These are phyloP conservation scores for Leuciscus idus DNA, from an alignment of 2,113 vertebrate genomes.

Conservation along the genomic window DNA sequence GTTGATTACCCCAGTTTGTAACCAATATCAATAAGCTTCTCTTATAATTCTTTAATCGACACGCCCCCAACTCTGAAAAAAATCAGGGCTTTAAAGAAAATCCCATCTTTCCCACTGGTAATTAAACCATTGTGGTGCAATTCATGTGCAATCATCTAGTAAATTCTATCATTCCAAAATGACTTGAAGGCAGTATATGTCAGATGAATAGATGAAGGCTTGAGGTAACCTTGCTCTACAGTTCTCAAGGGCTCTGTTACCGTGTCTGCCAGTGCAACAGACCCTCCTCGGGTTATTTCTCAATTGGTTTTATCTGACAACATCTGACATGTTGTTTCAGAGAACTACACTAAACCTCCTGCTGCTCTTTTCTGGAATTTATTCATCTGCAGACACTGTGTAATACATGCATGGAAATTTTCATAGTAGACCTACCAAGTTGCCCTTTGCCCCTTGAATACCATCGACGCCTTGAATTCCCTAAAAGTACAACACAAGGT, in stretches of 20 bases:
- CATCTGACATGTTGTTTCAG: neutral
- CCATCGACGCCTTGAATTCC: constrained; percentile 84
- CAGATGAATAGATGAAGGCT: neutral
- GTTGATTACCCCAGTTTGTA: neutral
- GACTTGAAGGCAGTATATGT: neutral
- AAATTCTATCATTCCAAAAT: neutral
- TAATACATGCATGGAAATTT: neutral
- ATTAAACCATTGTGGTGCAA: neutral
- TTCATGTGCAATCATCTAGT: neutral
- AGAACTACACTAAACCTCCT: neutral
- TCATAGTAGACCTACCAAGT: constrained; percentile 75
- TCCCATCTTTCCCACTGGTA: neutral
- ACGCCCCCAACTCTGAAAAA: neutral
- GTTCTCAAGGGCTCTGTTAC: neutral
- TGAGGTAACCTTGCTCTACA: neutral
- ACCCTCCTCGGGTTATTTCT: constrained; percentile 3
- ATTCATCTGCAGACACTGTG: neutral
- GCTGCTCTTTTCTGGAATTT: neutral
- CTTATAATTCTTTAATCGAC: neutral
- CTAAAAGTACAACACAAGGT: constrained; percentile 65
- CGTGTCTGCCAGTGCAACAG: neutral
- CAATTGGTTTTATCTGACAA: neutral
- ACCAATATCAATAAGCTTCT: neutral
- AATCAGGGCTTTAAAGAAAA: neutral
- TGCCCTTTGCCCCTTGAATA: constrained; percentile 85